Conservation (phyloP, 2,113 vertebrate species). For the Chloebia gouldiae region DNA sequence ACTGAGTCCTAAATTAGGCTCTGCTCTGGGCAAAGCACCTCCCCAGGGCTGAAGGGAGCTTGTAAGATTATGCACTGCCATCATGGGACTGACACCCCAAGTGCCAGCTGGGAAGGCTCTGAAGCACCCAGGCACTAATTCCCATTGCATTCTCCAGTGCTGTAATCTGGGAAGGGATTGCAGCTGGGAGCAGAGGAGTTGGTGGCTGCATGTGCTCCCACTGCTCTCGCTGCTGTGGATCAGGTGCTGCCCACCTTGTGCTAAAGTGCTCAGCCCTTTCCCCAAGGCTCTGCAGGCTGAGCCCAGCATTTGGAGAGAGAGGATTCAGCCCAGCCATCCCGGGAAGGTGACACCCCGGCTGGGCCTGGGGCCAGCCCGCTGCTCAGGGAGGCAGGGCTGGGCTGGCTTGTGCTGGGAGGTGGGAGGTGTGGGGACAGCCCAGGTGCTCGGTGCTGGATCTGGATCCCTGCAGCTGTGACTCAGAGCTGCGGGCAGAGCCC, state of each 20-base stretch:
- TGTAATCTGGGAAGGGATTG: not conserved
- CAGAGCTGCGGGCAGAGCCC: not conserved
- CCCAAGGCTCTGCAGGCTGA: fast-evolving
- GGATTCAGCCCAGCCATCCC: not conserved
- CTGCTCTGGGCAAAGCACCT: not conserved
- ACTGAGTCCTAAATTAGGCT: not conserved
- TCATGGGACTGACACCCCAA: not conserved
- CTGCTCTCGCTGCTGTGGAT: fast-evolving
- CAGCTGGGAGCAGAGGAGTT: fast-evolving
- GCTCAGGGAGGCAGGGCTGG: not conserved
- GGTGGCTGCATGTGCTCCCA: fast-evolving
- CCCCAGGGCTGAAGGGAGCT: not conserved
- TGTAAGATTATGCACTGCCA: not conserved
- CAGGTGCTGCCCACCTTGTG: not conserved
- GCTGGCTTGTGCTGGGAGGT: not conserved
- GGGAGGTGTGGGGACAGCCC: not conserved
- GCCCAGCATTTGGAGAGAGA: fast-evolving
- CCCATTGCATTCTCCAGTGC: not conserved
- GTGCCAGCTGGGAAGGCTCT: not conserved
- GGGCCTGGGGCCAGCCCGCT: not conserved
- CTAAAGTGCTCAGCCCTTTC: not conserved
- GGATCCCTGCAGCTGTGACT: not conserved
- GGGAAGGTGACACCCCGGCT: not conserved
- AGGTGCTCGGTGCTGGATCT: not conserved
- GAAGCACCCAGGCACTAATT: not conserved